A percentile compares a stretch with the other conserved stretches of the same genome.
Evolutionary conservation across 2,888 invertebrate genomes (phyloP).

Genomic region (Cephus rjabovi): DNA sequence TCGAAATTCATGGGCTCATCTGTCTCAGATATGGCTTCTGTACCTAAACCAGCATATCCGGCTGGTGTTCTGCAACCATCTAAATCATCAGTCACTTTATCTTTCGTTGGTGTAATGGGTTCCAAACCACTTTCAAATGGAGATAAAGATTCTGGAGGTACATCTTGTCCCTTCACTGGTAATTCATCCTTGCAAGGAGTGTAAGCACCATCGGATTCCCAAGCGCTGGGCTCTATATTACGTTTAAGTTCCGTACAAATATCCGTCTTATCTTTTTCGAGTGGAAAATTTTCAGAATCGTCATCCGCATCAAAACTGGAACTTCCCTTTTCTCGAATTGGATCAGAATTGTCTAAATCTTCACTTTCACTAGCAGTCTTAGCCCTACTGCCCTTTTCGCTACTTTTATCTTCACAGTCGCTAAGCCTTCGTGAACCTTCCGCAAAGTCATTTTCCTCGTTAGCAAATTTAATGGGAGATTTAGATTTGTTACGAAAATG

Average conservation of each 20-base stretch:
- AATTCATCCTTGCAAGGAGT: slow-evolving; percentile 63
- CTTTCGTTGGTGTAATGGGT: slow-evolving; percentile 60
- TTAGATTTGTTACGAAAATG: slow-evolving; percentile 10
- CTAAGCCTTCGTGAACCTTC: background rate
- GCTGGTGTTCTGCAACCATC: slow-evolving; percentile 64
- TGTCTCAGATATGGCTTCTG: slow-evolving; percentile 67
- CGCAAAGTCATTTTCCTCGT: background rate
- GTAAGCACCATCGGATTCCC: slow-evolving; percentile 63
- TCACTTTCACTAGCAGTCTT: slow-evolving; percentile 3
- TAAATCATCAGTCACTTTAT: slow-evolving; percentile 52
- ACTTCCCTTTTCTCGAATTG: slow-evolving; percentile 23
- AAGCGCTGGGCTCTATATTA: slow-evolving; percentile 25
- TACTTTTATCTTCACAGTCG: slow-evolving; percentile 11
- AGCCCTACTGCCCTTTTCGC: background rate
- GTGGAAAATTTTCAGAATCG: slow-evolving; percentile 46
- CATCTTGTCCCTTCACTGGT: slow-evolving; percentile 45
- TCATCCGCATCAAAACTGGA: slow-evolving; percentile 38
- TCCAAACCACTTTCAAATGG: slow-evolving; percentile 57
- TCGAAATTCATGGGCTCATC: slow-evolving; percentile 64
- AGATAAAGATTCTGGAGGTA: slow-evolving; percentile 28
- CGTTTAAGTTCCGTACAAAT: background rate
- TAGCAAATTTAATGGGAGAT: slow-evolving; percentile 12
- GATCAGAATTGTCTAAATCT: slow-evolving; percentile 24
- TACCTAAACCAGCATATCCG: slow-evolving; percentile 64
- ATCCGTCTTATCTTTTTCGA: slow-evolving; percentile 44